Evolutionary conservation across 2,888 invertebrate genomes (phyloP).

Genomic region (Drosophila paranaensis): DNA sequence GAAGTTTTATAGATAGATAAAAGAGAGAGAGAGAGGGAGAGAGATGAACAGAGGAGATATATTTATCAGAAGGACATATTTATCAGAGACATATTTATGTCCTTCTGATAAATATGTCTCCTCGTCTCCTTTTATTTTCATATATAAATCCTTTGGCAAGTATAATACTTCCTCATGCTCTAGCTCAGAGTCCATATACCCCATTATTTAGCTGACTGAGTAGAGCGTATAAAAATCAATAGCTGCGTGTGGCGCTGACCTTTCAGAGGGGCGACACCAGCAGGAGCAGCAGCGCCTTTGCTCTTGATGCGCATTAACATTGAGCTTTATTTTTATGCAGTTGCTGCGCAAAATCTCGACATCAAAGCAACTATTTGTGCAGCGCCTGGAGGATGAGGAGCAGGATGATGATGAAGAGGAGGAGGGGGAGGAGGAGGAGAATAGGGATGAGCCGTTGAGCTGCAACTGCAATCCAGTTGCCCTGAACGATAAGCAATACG

Average conservation of each 20-base stretch:
- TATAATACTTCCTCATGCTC: neutral
- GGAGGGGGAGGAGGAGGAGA: slow-evolving; percentile 25
- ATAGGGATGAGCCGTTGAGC: slow-evolving; percentile 5
- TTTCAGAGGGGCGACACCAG: neutral
- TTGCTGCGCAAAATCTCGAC: slow-evolving; percentile 81
- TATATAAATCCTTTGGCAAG: too few species aligned
- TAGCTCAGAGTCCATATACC: neutral
- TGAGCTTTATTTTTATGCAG: slow-evolving; percentile 56
- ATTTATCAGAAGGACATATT: too few species aligned
- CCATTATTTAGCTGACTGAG: neutral
- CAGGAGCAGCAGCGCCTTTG: neutral
- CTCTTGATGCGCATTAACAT: slow-evolving; percentile 12
- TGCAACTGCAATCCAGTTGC: slow-evolving; percentile 26
- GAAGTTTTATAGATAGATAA: too few species aligned
- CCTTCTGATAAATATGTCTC: too few species aligned
- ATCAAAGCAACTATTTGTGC: slow-evolving; percentile 76
- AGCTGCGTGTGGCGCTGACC: slow-evolving; percentile 19
- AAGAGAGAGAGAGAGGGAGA: too few species aligned
- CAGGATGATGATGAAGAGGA: slow-evolving; percentile 51
- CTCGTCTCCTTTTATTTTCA: too few species aligned
- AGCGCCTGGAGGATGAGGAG: slow-evolving; percentile 79
- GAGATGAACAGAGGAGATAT: too few species aligned
- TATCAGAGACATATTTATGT: too few species aligned
- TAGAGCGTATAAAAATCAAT: slow-evolving; percentile 54
- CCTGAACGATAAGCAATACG: slow-evolving; percentile 45